phyloP scores from a whole-genome alignment of 1,140 invertebrate species.

The Drosophila punjabiensis region DNA sequence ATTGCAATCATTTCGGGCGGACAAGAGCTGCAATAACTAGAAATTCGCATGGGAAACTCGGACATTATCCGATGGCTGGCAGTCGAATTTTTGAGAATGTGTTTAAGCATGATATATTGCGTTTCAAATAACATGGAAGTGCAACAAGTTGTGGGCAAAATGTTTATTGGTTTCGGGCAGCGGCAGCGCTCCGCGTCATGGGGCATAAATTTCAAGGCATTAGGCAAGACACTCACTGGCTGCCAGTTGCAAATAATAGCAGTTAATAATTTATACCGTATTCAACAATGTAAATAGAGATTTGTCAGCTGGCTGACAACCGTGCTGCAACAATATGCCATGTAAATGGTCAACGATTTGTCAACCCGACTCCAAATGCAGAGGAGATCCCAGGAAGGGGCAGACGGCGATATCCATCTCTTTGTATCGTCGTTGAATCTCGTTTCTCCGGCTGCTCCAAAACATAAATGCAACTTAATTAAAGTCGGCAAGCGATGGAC shows the following conservation, averaged over 20 bases:
- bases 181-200: slow-evolving; percentile 48
- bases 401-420: slow-evolving; percentile 5
- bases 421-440: slow-evolving; percentile 33
- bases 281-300: slow-evolving; percentile 78
- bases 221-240: slow-evolving; percentile 19
- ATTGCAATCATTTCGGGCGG: slow-evolving; percentile 73
- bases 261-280: slow-evolving; percentile 74
- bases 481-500: slow-evolving; percentile 52
- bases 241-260: slow-evolving; percentile 61
- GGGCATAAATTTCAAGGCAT: slow-evolving; percentile 66
- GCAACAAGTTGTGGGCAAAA: slow-evolving; percentile 69
- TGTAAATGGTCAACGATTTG: slow-evolving; percentile 78
- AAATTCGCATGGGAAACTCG: slow-evolving; percentile 46
- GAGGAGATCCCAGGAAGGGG: slow-evolving; percentile 26
- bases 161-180: slow-evolving; percentile 52
- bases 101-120: slow-evolving; percentile 69
- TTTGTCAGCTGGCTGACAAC: slow-evolving; percentile 72
- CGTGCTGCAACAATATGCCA: slow-evolving; percentile 61
- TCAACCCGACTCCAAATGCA: slow-evolving; percentile 48
- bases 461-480: slow-evolving; percentile 83
- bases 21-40: slow-evolving; percentile 26
- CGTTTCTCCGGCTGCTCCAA: slow-evolving; percentile 61
- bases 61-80: slow-evolving; percentile 40
- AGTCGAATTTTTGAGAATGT: slow-evolving; percentile 42
- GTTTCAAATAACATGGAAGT: slow-evolving; percentile 67